phyloP scores from a whole-genome alignment of 2,888 invertebrate genomes.

The Dynastes hyllus region DNA sequence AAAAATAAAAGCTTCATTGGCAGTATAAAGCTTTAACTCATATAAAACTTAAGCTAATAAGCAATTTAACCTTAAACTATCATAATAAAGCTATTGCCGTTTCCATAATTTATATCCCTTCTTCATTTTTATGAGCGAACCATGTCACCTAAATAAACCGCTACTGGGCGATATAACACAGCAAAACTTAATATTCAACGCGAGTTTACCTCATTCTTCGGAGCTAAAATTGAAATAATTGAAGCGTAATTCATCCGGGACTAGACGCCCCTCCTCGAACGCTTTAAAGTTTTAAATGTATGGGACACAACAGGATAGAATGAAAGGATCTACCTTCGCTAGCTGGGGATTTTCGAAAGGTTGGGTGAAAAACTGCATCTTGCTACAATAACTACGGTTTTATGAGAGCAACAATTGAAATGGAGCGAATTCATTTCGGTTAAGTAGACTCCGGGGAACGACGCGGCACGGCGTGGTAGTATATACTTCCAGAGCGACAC shows the following conservation, averaged over 20 bases:
- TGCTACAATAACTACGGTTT: constrained; percentile 26
- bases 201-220: constrained; percentile 5
- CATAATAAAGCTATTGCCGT: too few relatives aligned
- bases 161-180: too few relatives aligned
- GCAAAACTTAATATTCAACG: constrained; percentile 14
- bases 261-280: constrained; percentile 1
- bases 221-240: constrained; percentile 25
- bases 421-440: constrained; percentile 25
- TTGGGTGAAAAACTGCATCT: constrained; percentile 27
- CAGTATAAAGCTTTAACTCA: too few relatives aligned
- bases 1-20: too few relatives aligned
- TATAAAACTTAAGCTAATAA: too few relatives aligned
- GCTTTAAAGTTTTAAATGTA: constrained; percentile 20
- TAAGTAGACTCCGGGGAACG: constrained; percentile 31
- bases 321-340: not conserved
- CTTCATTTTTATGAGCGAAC: too few relatives aligned
- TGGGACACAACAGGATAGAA: constrained; percentile 22
- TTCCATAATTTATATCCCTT: too few relatives aligned
- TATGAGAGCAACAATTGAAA: constrained; percentile 38
- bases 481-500: constrained; percentile 20
- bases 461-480: not conserved
- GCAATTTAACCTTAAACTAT: too few relatives aligned
- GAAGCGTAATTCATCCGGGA: constrained; percentile 15
- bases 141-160: too few relatives aligned
- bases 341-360: not conserved